Percentiles rank a stretch among this genome's conserved stretches.
Evolutionary conservation across 2,888 invertebrate genomes (phyloP).

Genomic region (Lingula anatina): DNA sequence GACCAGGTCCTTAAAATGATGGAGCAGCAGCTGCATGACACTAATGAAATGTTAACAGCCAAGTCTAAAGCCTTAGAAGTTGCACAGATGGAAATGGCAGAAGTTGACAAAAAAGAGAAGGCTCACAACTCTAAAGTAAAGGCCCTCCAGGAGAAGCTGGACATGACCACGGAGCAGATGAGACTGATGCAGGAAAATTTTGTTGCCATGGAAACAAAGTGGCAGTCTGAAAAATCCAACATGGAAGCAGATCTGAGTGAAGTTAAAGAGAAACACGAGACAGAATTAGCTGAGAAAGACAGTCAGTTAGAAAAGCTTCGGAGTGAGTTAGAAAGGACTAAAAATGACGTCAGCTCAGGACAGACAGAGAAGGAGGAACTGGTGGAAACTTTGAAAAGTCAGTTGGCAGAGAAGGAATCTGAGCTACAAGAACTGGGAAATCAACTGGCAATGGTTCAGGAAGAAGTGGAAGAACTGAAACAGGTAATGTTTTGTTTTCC

Average conservation of each 20-base stretch:
- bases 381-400: constrained; percentile 64
- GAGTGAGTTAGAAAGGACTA: background rate
- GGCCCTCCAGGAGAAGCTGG: constrained; percentile 67
- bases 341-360: background rate
- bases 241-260: constrained; percentile 54
- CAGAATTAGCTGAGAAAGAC: constrained; percentile 53
- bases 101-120: constrained; percentile 30
- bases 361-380: background rate
- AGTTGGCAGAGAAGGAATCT: constrained; percentile 58
- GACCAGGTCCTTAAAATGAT: constrained; percentile 38
- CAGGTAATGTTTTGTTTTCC: constrained; percentile 26
- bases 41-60: constrained; percentile 36
- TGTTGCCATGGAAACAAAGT: constrained; percentile 64
- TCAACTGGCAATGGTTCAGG: constrained; percentile 22
- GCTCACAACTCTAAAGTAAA: constrained; percentile 56
- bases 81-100: constrained; percentile 31
- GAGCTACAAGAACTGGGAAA: constrained; percentile 31
- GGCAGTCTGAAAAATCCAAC: constrained; percentile 64
- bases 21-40: constrained; percentile 41
- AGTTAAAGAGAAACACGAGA: constrained; percentile 35
- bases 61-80: constrained; percentile 43
- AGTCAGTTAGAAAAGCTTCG: constrained; percentile 47
- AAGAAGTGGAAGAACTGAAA: constrained; percentile 56
- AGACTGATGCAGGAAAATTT: constrained; percentile 75
- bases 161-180: constrained; percentile 77